Percentiles rank a stretch among this genome's conserved stretches.
These are phyloP conservation scores for Aphelinus atriplicis DNA, from an alignment of 1,140 invertebrate genomes.

Conservation along the genomic window DNA sequence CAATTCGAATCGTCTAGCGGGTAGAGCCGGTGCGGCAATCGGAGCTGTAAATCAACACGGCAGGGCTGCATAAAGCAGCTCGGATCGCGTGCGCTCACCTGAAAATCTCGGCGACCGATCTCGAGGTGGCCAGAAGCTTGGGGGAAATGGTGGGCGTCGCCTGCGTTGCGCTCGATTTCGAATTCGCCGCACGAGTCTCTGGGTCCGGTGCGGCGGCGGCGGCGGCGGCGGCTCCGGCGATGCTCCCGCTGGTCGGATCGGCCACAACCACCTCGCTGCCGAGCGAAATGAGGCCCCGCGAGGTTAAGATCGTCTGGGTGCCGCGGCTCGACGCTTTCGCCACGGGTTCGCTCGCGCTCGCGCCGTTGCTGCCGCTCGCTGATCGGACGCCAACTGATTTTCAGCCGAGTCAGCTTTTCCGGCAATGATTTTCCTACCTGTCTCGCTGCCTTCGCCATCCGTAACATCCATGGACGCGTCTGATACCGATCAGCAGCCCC, in stretches of 20 bases:
- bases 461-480: no score
- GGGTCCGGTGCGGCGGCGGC: neutral
- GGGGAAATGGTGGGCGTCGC: neutral
- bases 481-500: no score
- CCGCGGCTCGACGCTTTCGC: neutral
- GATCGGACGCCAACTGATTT: no score
- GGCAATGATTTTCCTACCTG: no score
- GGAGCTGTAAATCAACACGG: no score
- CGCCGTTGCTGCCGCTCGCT: neutral
- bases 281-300: conserved; percentile 8
- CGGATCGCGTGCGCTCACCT: neutral
- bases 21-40: no score
- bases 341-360: neutral
- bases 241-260: no score
- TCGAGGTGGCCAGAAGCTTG: neutral
- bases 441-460: no score
- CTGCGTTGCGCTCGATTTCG: neutral
- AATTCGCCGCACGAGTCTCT: neutral
- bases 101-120: neutral
- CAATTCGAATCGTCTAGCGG: no score
- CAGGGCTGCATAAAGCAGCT: no score
- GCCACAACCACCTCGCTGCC: neutral
- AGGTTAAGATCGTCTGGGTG: conserved; percentile 28
- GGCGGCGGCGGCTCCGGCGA: neutral
- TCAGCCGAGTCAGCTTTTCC: no score